Base-by-base conservation (phyloP, 30 jellyfish, hydroid and myxozoan genomes). In the Aurelia coerulea region DNA sequence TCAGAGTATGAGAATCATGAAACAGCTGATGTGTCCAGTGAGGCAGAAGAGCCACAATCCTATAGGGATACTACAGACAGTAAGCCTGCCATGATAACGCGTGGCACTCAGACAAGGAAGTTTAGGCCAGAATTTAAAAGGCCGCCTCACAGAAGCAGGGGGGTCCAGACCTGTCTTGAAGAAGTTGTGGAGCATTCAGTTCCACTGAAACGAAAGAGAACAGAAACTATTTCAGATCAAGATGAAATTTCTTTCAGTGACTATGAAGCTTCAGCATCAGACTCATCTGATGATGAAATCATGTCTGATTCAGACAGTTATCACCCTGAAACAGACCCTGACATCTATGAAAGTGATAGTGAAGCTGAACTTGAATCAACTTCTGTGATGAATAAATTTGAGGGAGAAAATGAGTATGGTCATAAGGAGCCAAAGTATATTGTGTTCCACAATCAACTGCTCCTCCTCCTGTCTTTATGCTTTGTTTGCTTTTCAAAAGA, bases 341-440 rank as follows among this genome's bases (percentile, higher is more conserved):
- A 65, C 10, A 65, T 65, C 76, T 65, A 65, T 65, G 76, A 65
- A 13, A 65, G 76, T 65, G 76, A 65, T 32, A 65, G 76, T 65
- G 76, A 65, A 65, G 76, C 76, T 29, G 76, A 65, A 29, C 76
- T 65, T 65, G 76, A 29, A 65, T 65, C 76, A 65, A 29, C 76
- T 11, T 65, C 15, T 65, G 13, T 12, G 37, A 65, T 65, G 76
- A 65, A 65, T 65, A 65, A 65, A 65, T 65, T 65, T 32, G 37
- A 65, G 76, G 76, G 31, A 65, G 76, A 65, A 65, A 65, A 65
- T 65, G 76, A 65, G 76, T 65, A 13, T 65, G 13, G 34, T 65
- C 86, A 75, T 75, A 75, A 39, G 65, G 80, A 75, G 81, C 86
- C 86, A 29, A 75, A 75, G 80, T 75, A 75, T 75, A 75, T 39